phyloP scores from a whole-genome alignment of 1,140 invertebrate species.

The Paraescarpia echinospica region DNA sequence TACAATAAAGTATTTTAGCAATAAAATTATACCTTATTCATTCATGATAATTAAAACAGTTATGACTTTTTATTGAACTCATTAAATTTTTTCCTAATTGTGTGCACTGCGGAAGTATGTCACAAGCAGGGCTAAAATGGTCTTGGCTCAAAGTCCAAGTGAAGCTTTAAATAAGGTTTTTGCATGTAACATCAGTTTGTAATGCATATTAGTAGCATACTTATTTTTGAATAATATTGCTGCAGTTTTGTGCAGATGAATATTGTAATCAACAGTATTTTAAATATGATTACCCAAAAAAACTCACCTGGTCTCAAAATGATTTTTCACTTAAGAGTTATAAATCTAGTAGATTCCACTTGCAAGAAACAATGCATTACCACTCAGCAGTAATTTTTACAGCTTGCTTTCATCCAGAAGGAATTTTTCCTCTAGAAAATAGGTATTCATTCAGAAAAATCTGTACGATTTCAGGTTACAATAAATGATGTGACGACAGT shows the following conservation, averaged over 20 bases:
- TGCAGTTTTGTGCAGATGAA: neutral
- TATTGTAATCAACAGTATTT: neutral
- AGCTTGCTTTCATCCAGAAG: neutral
- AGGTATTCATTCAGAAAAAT: neutral
- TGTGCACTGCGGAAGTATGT: no score
- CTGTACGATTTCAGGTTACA: neutral
- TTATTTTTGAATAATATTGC: neutral
- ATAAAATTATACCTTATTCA: no score
- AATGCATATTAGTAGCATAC: neutral
- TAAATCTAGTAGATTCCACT: no score
- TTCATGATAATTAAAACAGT: no score
- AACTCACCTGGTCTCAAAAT: neutral
- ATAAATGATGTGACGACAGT: neutral
- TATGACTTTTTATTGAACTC: no score
- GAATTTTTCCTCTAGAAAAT: neutral
- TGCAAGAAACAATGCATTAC: no score
- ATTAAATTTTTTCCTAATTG: no score
- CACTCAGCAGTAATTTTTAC: neutral
- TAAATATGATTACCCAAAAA: neutral
- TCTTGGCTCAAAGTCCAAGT: no score
- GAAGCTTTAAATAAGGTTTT: neutral
- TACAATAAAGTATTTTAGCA: no score
- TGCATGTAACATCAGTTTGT: neutral
- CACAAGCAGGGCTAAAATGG: no score
- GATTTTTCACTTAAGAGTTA: no score